Percentiles rank a stretch among this genome's conserved stretches.
These are phyloP conservation scores for Ancistrus triradiatus DNA, from an alignment of 2,113 vertebrate genomes.

Conservation along the genomic window DNA sequence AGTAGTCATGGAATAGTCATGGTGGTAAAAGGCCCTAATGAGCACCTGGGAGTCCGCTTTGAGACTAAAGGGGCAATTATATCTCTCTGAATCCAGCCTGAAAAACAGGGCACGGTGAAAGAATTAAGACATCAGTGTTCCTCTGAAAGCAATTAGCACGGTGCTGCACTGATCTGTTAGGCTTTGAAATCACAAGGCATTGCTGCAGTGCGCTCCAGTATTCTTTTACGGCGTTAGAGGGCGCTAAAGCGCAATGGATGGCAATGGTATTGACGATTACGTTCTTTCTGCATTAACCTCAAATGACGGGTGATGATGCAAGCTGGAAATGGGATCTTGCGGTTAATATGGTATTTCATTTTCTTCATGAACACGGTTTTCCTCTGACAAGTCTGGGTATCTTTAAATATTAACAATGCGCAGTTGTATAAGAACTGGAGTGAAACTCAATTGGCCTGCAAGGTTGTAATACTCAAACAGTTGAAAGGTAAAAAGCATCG, in stretches of 20 bases:
- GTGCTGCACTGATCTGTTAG: constrained; percentile 15
- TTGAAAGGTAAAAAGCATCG: too few species aligned
- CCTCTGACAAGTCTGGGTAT: constrained; percentile 29
- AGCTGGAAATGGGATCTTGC: not conserved
- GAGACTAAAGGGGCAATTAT: constrained; percentile 44
- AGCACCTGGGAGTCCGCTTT: constrained; percentile 47
- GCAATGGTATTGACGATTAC: constrained; percentile 12
- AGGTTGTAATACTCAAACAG: too few species aligned
- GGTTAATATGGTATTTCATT: too few species aligned
- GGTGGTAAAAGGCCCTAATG: constrained; percentile 36
- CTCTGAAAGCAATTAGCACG: not conserved
- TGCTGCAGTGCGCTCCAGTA: constrained; percentile 25
- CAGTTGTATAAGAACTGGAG: too few species aligned
- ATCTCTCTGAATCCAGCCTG: constrained; percentile 45
- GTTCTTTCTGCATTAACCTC: constrained; percentile 8
- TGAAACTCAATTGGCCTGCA: too few species aligned
- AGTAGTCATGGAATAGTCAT: constrained; percentile 17
- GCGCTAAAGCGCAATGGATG: constrained; percentile 32
- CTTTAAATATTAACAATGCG: too few species aligned
- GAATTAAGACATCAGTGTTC: constrained; percentile 33
- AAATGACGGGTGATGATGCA: constrained; percentile 25
- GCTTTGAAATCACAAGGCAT: constrained; percentile 20
- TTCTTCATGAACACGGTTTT: too few species aligned
- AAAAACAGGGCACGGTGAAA: constrained; percentile 43
- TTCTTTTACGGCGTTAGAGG: constrained; percentile 31